Evolutionary conservation across 2,797 vertebrate species (phyloP).

Genomic region (Sebastes trivittatus): DNA sequence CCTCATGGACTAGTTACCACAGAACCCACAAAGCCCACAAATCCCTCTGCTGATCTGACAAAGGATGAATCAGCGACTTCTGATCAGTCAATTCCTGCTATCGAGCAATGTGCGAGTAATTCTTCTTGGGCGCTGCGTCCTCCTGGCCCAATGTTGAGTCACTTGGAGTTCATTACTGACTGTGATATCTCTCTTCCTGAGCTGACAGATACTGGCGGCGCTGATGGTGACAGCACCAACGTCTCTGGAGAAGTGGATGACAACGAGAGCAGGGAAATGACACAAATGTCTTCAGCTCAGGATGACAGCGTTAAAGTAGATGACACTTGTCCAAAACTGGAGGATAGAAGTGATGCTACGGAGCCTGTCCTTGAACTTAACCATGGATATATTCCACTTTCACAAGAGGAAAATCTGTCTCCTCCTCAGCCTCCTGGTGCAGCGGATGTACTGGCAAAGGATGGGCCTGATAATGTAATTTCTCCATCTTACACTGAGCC

Average conservation of each 20-base stretch:
- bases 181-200: slow-evolving; percentile 62
- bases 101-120: slow-evolving; percentile 41
- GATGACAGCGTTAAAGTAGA: slow-evolving; percentile 14
- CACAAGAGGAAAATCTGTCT: slow-evolving; percentile 17
- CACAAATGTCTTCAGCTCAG: slow-evolving; percentile 22
- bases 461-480: slow-evolving; percentile 34
- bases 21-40: slow-evolving; percentile 1
- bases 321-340: neutral
- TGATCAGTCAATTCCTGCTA: slow-evolving; percentile 44
- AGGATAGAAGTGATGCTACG: slow-evolving; percentile 10
- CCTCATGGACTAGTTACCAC: slow-evolving; percentile 9
- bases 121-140: slow-evolving; percentile 48
- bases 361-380: slow-evolving; percentile 1
- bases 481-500: slow-evolving; percentile 15
- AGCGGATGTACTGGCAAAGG: slow-evolving; percentile 7
- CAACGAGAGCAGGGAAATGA: slow-evolving; percentile 30
- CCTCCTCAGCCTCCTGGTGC: neutral
- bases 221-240: slow-evolving; percentile 27
- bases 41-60: slow-evolving; percentile 12
- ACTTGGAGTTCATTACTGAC: slow-evolving; percentile 75
- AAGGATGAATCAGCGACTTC: slow-evolving; percentile 40
- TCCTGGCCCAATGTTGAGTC: slow-evolving; percentile 80
- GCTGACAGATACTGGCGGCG: slow-evolving; percentile 26
- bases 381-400: slow-evolving; percentile 22
- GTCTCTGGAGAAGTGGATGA: slow-evolving; percentile 33